These are phyloP conservation scores for Mus musculus DNA, from an alignment of 2,113 vertebrate species.

Conservation along the genomic window GRCm39 chr3:42108501-42109000, in stretches of 20 bases:
- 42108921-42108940: slow-evolving; percentile 79
- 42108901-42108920: slow-evolving; percentile 66
- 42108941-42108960: slow-evolving; percentile 65
- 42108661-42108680: slow-evolving; percentile 15
- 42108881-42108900: slow-evolving; percentile 67
- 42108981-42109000: slow-evolving; percentile 77
- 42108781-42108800: slow-evolving; percentile 56
- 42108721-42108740: slow-evolving; percentile 39
- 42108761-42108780: slow-evolving; percentile 64
- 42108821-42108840: slow-evolving; percentile 47
- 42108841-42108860: slow-evolving; percentile 48
- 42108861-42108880: slow-evolving; percentile 73
- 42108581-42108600: slow-evolving; percentile 28
- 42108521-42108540: neutral
- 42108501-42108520: neutral
- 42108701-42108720: slow-evolving; percentile 20
- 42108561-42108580: slow-evolving; percentile 18
- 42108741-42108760: slow-evolving; percentile 44
- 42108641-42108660: slow-evolving; percentile 54
- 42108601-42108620: neutral
- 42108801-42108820: slow-evolving; percentile 70
- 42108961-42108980: slow-evolving; percentile 68
- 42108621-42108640: slow-evolving; percentile 45
- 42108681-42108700: slow-evolving; percentile 25
- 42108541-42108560: slow-evolving; percentile 2